A percentile compares a stretch with the other conserved stretches of the same genome.
These are phyloP conservation scores for Cuculus canorus DNA, from an alignment of 2,797 vertebrate genomes.

Conservation along the genomic window DNA sequence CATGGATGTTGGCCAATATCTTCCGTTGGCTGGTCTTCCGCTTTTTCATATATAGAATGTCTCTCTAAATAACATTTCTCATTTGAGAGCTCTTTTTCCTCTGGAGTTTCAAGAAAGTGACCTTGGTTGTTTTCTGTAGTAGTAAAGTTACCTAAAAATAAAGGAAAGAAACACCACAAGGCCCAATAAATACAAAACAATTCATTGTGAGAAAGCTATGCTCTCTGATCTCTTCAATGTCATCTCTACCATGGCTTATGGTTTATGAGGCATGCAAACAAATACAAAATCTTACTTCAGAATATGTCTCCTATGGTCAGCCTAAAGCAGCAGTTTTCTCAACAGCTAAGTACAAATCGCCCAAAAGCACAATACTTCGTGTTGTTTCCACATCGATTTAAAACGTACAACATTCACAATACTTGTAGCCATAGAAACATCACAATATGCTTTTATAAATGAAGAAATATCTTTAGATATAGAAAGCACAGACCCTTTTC, in stretches of 20 bases:
- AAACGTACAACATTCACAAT: constrained; percentile 6
- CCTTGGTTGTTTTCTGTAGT: constrained; percentile 69
- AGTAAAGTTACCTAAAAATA: constrained; percentile 72
- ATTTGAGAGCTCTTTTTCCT: constrained; percentile 73
- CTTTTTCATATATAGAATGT: constrained; percentile 72
- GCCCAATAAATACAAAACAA: constrained; percentile 38
- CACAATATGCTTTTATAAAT: not conserved
- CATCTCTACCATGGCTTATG: not conserved
- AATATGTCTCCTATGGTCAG: not conserved
- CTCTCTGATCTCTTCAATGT: not conserved
- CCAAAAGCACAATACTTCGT: not conserved
- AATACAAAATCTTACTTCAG: not conserved
- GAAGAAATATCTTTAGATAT: not conserved
- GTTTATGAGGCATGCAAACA: not conserved
- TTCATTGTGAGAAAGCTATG: not conserved
- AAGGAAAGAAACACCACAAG: constrained; percentile 24
- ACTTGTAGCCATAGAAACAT: constrained; percentile 40
- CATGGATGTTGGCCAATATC: constrained; percentile 71
- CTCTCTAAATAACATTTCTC: constrained; percentile 77
- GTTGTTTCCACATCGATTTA: not conserved
- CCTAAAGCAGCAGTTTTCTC: not conserved
- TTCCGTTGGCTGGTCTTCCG: constrained; percentile 64
- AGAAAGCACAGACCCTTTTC: not conserved
- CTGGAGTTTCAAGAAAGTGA: constrained; percentile 69
- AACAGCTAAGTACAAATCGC: not conserved